Base-by-base conservation (phyloP, 2,888 invertebrate genomes). In the Doris montereyensis region DNA sequence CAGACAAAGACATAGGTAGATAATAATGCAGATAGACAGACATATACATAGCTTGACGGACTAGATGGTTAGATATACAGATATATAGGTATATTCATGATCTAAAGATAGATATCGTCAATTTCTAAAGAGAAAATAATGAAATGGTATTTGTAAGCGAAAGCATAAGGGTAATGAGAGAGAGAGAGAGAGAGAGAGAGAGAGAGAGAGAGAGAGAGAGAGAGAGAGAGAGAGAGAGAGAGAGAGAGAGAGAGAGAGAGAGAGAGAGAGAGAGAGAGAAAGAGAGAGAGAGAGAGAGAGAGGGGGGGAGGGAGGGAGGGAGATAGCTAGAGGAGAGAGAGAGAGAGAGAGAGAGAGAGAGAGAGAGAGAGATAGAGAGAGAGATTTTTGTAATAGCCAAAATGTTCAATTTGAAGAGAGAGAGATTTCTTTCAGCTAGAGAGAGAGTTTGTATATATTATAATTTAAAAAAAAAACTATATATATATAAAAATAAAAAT, bases 321-420 rank as follows among this genome's bases (percentile, higher is more conserved):
- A 67, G 67, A 67, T 24, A 67, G 67, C 13, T 24, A 67, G 67
- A 28, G 67, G 30, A 4, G 28, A 30, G 28, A 30, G 28, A 35
- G 5, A 8, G 35, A 24, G 35, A 5, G 35, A n/a, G 35, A 35
- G 21, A n/a, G 24, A n/a, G 4, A 2, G 35, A 71, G 35, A 71
- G 71, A 71, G 71, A 71, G 41, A 71, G 34, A n/a, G 71, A 34
- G 41, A 71, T 32, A 71, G 41, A 10, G 24, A 21, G 41, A 71
- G 34, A n/a, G n/a, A n/a, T n/a, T n/a, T n/a, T n/a, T n/a, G n/a
- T n/a, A n/a, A n/a, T n/a, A n/a, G n/a, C n/a, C n/a, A n/a, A n/a
- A n/a, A n/a, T n/a, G n/a, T n/a, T n/a, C n/a, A n/a, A n/a, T n/a
- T n/a, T n/a, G n/a, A n/a, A n/a, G n/a, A n/a, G n/a, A n/a, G n/a